Evolutionary conservation across 2,888 invertebrate species (phyloP), one percentile per base, ranked within the genome.

Genomic region (Cephus rjabovi): DNA sequence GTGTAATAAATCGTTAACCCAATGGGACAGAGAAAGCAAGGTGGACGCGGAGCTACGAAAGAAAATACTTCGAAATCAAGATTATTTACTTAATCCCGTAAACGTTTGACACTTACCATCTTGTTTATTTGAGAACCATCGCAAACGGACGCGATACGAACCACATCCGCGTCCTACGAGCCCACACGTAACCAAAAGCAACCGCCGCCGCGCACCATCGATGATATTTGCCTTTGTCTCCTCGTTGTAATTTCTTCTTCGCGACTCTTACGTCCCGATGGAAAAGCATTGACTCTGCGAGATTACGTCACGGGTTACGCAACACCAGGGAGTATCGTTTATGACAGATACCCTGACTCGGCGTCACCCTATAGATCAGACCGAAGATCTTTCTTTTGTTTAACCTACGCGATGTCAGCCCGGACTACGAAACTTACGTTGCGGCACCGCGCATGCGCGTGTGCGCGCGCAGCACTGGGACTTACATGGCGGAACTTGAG

Each of bases 141-240:
- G 69, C 33, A 30, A n/a, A 71, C 82, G 82, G 80, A 82, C 78
- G 81, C 69, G 71, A 74, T 40, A 71, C 23, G 40, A 33, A 82
- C 79, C 81, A 77, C 82, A 56, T 56, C 56, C 56, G 56, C 4
- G 56, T 6, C 56, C 56, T 23, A 23, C 9, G 23, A 23, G 23
- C 56, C 56, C 56, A 56, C 56, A 56, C 56, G 23, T 56, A 56
- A 56, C 23, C 1, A 1, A 23, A 23, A 56, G 56, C 56, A 56
- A 56, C 23, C 56, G 23, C 0, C 23, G 23, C 0, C 23, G 23
- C 56, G 56, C 56, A 23, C 2, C 56, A 9, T 56, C 23, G 56
- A 56, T 23, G 56, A 56, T 9, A 23, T 56, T 56, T 56, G 23
- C 56, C 56, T 56, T 23, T 56, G 56, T 23, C 3, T 23, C 9